Evolutionary conservation across 2,113 vertebrate genomes (phyloP).

Genomic region (Mellivora capensis): DNA sequence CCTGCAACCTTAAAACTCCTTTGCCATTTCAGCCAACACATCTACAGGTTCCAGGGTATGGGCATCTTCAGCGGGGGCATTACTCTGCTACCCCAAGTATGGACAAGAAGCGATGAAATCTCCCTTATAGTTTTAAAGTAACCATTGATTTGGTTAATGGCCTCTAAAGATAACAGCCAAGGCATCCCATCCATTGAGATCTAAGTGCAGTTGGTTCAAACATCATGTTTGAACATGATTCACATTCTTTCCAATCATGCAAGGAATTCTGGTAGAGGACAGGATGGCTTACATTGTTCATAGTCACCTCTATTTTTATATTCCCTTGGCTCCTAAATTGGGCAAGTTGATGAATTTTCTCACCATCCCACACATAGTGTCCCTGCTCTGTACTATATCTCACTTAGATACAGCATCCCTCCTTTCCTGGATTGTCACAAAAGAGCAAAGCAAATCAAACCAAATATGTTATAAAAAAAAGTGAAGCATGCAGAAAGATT

Average conservation of each 20-base stretch:
- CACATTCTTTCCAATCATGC: not conserved
- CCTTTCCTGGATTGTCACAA: not conserved
- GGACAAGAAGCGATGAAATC: not conserved
- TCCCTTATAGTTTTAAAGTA: not conserved
- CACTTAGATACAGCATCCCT: not conserved
- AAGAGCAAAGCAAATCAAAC: constrained; percentile 28
- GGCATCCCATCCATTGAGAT: not conserved
- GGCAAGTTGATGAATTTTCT: constrained; percentile 36
- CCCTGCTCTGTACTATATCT: not conserved
- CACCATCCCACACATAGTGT: not conserved
- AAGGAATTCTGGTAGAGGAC: not conserved
- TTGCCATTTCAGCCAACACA: not conserved
- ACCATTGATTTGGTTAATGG: not conserved
- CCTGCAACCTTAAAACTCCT: not conserved
- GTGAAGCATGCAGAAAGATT: not conserved
- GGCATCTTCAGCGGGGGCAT: not conserved
- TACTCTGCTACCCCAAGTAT: not conserved
- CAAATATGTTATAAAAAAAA: not conserved
- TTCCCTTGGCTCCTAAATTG: constrained; percentile 1
- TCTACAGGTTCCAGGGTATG: not conserved
- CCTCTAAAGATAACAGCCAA: not conserved
- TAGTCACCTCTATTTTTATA: constrained; percentile 26
- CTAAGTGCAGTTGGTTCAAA: not conserved
- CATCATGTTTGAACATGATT: not conserved
- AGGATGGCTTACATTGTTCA: not conserved